These are phyloP conservation scores for Falco concolor DNA, from an alignment of 2,797 vertebrate genomes.

Conservation along the genomic window DNA sequence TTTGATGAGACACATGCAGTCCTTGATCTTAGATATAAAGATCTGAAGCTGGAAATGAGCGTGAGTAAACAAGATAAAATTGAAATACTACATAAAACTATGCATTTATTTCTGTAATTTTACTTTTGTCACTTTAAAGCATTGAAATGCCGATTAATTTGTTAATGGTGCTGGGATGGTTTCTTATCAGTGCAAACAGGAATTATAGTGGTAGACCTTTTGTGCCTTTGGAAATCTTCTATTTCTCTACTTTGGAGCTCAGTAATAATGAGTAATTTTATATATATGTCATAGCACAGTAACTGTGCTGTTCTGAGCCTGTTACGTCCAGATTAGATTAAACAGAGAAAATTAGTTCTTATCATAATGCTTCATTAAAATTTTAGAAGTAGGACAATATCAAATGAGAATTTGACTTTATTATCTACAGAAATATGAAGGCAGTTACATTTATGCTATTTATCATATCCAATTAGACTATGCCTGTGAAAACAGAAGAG, in stretches of 20 bases:
- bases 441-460: background rate
- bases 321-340: slow-evolving; percentile 47
- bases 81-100: background rate
- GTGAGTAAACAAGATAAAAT: background rate
- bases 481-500: background rate
- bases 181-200: background rate
- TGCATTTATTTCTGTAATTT: background rate
- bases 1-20: background rate
- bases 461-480: slow-evolving; percentile 26
- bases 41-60: background rate
- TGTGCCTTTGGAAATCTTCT: background rate
- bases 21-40: background rate
- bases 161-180: background rate
- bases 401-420: slow-evolving; percentile 38
- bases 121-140: background rate
- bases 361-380: slow-evolving; percentile 52
- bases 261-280: slow-evolving; percentile 34
- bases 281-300: background rate
- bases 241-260: background rate
- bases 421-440: slow-evolving; percentile 31
- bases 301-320: slow-evolving; percentile 20
- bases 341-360: slow-evolving; percentile 45
- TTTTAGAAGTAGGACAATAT: slow-evolving; percentile 44
- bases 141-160: background rate
- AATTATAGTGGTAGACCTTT: background rate